A percentile compares a stretch with the other conserved stretches of the same genome.
Evolutionary conservation across 2,113 vertebrate genomes (phyloP).

Genomic region (Crotalus viridis): DNA sequence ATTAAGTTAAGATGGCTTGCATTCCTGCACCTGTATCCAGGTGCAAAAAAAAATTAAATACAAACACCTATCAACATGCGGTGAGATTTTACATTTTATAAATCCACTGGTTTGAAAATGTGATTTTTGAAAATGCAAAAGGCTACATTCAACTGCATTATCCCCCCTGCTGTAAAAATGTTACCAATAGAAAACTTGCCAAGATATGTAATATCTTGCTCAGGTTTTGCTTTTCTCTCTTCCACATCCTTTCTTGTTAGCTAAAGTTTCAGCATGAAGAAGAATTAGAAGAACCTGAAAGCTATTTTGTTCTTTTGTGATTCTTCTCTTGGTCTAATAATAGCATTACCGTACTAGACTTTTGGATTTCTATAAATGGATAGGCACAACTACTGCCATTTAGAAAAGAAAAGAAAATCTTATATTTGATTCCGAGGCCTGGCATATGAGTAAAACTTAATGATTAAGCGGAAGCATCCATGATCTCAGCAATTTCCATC

Average conservation of each 20-base stretch:
- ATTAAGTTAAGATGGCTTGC: conserved; percentile 47
- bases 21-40: conserved; percentile 26
- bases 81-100: background rate
- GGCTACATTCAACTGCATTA: background rate
- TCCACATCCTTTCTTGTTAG: background rate
- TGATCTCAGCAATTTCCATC: conserved; percentile 24
- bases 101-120: background rate
- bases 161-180: background rate
- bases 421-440: background rate
- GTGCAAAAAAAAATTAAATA: conserved; percentile 8
- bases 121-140: conserved; percentile 2
- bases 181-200: background rate
- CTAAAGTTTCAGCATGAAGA: background rate
- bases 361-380: background rate
- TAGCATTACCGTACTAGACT: background rate
- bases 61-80: conserved; percentile 33
- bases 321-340: background rate
- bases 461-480: conserved; percentile 14
- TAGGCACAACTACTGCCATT: background rate
- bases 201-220: background rate
- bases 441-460: background rate
- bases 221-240: background rate
- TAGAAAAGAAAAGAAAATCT: background rate
- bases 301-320: background rate
- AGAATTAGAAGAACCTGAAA: background rate